A percentile compares a stretch with the other conserved stretches of the same genome.
phyloP scores from a whole-genome alignment of 1,140 invertebrate genomes.

The Onthophagus taurus region DNA sequence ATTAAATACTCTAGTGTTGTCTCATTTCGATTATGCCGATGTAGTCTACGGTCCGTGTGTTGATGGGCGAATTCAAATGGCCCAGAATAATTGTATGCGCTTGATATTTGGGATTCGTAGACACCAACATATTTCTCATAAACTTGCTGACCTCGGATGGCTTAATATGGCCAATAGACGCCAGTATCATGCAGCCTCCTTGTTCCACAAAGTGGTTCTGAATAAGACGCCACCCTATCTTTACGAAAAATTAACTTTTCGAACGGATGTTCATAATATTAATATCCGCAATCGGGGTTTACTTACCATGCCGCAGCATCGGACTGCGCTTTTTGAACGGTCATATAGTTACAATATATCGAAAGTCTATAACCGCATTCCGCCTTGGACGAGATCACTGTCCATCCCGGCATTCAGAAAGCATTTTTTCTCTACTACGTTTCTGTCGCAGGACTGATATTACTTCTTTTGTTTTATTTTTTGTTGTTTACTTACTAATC shows the following conservation, averaged over 20 bases:
- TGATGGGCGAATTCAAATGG: slow-evolving; percentile 1
- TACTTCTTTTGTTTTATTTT: too few relatives aligned
- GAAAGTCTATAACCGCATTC: not conserved
- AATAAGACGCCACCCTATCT: slow-evolving; percentile 1
- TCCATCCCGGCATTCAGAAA: not conserved
- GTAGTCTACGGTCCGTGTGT: slow-evolving; percentile 9
- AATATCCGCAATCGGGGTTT: slow-evolving; percentile 5
- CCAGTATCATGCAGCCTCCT: not conserved
- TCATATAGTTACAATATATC: slow-evolving; percentile 2
- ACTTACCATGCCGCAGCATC: slow-evolving; percentile 1
- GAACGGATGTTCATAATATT: slow-evolving; percentile 9
- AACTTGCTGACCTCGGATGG: not conserved
- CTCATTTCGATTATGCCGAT: slow-evolving; percentile 8
- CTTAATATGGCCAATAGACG: slow-evolving; percentile 12
- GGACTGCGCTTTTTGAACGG: slow-evolving; percentile 1
- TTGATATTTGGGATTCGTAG: slow-evolving; percentile 9
- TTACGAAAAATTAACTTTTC: slow-evolving; percentile 5
- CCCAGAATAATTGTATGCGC: slow-evolving; percentile 5
- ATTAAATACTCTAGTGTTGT: too few relatives aligned
- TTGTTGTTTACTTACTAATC: too few relatives aligned
- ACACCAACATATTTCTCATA: slow-evolving; percentile 1
- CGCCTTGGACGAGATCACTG: not conserved
- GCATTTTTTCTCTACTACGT: too few relatives aligned
- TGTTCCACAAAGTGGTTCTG: slow-evolving; percentile 2
- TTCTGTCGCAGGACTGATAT: too few relatives aligned